Conservation (phyloP, 2,888 invertebrate genomes). For the Cheilosia scutellata region DNA sequence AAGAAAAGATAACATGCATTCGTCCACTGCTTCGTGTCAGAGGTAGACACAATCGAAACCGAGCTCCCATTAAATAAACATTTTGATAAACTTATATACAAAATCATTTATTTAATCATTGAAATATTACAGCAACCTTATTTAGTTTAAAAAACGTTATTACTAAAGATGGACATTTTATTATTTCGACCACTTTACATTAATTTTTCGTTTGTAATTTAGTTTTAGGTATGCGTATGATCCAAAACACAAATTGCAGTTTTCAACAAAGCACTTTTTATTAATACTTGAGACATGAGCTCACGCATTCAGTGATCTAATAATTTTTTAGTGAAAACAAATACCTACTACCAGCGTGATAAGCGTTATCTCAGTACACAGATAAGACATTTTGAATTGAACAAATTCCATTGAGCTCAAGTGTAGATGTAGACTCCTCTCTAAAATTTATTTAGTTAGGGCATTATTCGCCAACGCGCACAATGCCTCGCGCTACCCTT, state of each 20-base stretch:
- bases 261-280: not conserved
- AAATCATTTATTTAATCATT: too few relatives aligned
- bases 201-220: not conserved
- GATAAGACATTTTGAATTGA: conserved; percentile 58
- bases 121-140: too few relatives aligned
- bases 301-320: not conserved
- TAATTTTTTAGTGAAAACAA: conserved; percentile 3
- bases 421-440: not conserved
- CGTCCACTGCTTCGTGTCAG: too few relatives aligned
- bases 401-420: conserved; percentile 23
- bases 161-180: too few relatives aligned
- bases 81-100: too few relatives aligned
- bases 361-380: conserved; percentile 49
- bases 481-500: conserved; percentile 12
- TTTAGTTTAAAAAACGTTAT: too few relatives aligned
- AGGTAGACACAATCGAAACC: too few relatives aligned
- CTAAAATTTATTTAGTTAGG: conserved; percentile 30
- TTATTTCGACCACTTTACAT: too few relatives aligned
- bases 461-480: conserved; percentile 6
- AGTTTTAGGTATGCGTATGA: not conserved
- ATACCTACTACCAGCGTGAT: conserved; percentile 29
- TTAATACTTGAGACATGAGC: not conserved
- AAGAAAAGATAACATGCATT: too few relatives aligned
- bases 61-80: too few relatives aligned
- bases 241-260: not conserved